Percentiles rank a stretch among this genome's conserved stretches.
Evolutionary conservation across 2,113 vertebrate species (phyloP).

Genomic region (Sebastes fasciatus): DNA sequence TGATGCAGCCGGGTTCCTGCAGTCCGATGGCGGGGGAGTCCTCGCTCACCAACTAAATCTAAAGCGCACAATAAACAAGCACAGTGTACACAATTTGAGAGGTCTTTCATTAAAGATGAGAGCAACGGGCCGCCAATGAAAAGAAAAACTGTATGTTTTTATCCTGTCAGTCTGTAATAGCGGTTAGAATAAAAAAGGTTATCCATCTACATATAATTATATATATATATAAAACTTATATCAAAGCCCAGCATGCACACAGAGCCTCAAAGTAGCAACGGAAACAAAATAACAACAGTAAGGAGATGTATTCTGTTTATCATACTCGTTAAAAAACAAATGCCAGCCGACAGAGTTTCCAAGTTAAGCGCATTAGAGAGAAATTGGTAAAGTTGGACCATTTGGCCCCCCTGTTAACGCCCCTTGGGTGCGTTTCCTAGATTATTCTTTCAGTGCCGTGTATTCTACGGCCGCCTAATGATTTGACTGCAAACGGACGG

Average conservation of each 20-base stretch:
- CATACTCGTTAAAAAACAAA: background rate
- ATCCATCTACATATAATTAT: background rate
- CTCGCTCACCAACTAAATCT: background rate
- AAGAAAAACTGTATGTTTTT: background rate
- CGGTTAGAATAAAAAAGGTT: background rate
- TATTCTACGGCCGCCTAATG: conserved; percentile 58
- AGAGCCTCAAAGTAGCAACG: background rate
- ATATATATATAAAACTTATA: background rate
- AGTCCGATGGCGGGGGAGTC: conserved; percentile 4
- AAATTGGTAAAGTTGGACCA: background rate
- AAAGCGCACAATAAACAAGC: conserved; percentile 13
- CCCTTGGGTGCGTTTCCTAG: background rate
- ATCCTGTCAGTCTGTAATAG: background rate
- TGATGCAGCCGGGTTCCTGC: background rate
- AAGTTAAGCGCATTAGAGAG: background rate
- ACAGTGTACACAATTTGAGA: background rate
- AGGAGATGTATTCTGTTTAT: background rate
- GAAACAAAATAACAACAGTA: background rate
- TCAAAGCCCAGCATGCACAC: background rate
- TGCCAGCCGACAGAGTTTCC: background rate
- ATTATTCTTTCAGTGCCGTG: conserved; percentile 38
- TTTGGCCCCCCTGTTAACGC: conserved; percentile 4
- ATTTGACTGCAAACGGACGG: conserved; percentile 58
- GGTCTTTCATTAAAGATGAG: conserved; percentile 28
- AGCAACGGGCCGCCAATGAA: conserved; percentile 13